Percentiles rank a stretch among this genome's conserved stretches.
These are phyloP conservation scores for Cyprinodon variegatus DNA, from an alignment of 2,113 vertebrate genomes.

Conservation along the genomic window DNA sequence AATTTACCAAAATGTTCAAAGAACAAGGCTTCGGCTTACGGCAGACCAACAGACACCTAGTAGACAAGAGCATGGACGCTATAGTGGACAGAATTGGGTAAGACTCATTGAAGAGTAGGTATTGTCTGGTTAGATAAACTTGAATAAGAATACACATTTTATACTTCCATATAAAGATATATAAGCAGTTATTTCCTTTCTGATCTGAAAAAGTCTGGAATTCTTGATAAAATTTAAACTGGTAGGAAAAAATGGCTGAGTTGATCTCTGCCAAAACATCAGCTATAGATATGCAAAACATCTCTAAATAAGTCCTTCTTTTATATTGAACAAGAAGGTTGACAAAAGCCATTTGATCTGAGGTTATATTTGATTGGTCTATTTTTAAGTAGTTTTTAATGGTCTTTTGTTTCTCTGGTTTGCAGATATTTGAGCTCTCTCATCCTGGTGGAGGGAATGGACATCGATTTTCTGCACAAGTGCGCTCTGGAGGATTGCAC, in stretches of 20 bases:
- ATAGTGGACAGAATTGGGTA: constrained; percentile 94
- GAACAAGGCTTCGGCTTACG: constrained; percentile 93
- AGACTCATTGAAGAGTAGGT: constrained; percentile 30
- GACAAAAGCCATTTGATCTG: too few relatives aligned
- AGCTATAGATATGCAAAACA: too few relatives aligned
- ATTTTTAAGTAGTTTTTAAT: not conserved
- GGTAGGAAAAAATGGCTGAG: too few relatives aligned
- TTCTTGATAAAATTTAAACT: too few relatives aligned
- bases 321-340: too few relatives aligned
- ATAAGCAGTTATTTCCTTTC: too few relatives aligned
- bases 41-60: constrained; percentile 93
- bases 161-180: not conserved
- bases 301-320: too few relatives aligned
- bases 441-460: constrained; percentile 96
- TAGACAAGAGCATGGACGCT: constrained; percentile 93
- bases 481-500: constrained; percentile 90
- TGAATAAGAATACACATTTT: not conserved
- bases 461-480: constrained; percentile 95
- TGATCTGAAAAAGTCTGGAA: too few relatives aligned
- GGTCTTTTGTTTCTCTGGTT: constrained; percentile 11
- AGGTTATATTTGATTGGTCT: not conserved
- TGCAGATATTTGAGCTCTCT: constrained; percentile 93
- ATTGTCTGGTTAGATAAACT: not conserved
- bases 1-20: constrained; percentile 92
- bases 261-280: too few relatives aligned